Evolutionary conservation across 2,888 invertebrate species (phyloP).

Genomic region (Torymus aiolomorphi): DNA sequence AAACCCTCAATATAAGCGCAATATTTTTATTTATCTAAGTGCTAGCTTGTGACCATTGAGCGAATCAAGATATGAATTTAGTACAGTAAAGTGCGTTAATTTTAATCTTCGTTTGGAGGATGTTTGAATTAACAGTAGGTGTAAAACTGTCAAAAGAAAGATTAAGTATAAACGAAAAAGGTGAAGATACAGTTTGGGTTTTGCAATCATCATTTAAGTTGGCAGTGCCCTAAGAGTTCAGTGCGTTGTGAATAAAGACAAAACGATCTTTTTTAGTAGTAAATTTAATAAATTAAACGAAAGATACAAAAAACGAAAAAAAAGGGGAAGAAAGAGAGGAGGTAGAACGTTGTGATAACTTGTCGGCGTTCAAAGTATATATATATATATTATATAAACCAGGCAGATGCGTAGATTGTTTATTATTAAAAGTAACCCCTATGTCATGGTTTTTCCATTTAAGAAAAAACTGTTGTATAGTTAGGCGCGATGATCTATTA

Average conservation of each 20-base stretch:
- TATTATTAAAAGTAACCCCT: constrained; percentile 34
- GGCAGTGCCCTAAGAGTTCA: constrained; percentile 25
- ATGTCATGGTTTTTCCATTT: constrained; percentile 44
- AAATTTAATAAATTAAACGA: constrained; percentile 33
- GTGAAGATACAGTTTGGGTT: constrained; percentile 52
- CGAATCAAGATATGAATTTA: constrained; percentile 36
- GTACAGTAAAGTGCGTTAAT: constrained; percentile 41
- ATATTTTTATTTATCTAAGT: constrained; percentile 59
- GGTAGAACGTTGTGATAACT: constrained; percentile 4
- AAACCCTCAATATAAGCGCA: constrained; percentile 60
- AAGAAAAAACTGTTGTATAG: constrained; percentile 53
- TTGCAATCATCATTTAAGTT: constrained; percentile 37
- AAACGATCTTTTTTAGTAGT: constrained; percentile 39
- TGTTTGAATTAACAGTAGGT: constrained; percentile 53
- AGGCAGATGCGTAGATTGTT: constrained; percentile 38
- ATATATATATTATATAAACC: not conserved
- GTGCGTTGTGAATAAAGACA: constrained; percentile 17
- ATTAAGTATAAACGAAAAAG: constrained; percentile 57
- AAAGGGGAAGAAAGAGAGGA: constrained; percentile 14
- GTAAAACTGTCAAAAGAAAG: constrained; percentile 60
- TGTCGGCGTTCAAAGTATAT: constrained; percentile 34
- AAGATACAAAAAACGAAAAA: constrained; percentile 21
- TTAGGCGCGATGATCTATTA: constrained; percentile 44
- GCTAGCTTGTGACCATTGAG: constrained; percentile 53
- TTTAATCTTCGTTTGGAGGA: constrained; percentile 46